Percentiles rank a stretch among this genome's conserved stretches.
Evolutionary conservation across 2,113 vertebrate genomes (phyloP).

Genomic region (Girardinichthys multiradiatus): DNA sequence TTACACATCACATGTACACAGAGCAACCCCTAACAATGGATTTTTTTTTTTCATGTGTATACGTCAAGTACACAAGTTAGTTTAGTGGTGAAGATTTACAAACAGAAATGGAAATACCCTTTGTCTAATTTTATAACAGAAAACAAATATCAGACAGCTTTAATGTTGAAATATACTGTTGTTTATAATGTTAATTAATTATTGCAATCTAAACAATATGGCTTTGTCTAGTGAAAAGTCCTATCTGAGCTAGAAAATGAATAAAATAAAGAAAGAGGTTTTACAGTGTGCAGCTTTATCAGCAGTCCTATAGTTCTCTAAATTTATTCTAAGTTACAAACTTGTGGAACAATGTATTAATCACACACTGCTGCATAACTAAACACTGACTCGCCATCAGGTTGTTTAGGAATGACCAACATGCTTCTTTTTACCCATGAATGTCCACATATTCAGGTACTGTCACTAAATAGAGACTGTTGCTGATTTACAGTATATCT

Average conservation of each 20-base stretch:
- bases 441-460: conserved; percentile 33
- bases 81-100: conserved; percentile 55
- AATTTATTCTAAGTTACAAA: conserved; percentile 38
- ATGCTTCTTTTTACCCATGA: conserved; percentile 50
- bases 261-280: conserved; percentile 30
- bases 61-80: conserved; percentile 57
- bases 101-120: conserved; percentile 53
- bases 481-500: conserved; percentile 39
- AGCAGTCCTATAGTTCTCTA: conserved; percentile 20
- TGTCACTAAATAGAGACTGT: conserved; percentile 42
- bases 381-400: conserved; percentile 39
- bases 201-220: conserved; percentile 84
- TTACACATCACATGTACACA: conserved; percentile 55
- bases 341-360: conserved; percentile 41
- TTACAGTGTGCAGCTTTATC: conserved; percentile 27
- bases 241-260: conserved; percentile 76
- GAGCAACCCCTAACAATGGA: conserved; percentile 69
- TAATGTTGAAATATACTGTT: conserved; percentile 55
- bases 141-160: conserved; percentile 70
- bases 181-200: conserved; percentile 70
- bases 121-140: conserved; percentile 44
- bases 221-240: conserved; percentile 82
- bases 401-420: conserved; percentile 41
- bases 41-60: conserved; percentile 56
- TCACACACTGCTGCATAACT: conserved; percentile 26